A percentile compares a stretch with the other conserved stretches of the same genome.
Conservation (phyloP, 2,113 vertebrate species). For the Bungarus multicinctus region DNA sequence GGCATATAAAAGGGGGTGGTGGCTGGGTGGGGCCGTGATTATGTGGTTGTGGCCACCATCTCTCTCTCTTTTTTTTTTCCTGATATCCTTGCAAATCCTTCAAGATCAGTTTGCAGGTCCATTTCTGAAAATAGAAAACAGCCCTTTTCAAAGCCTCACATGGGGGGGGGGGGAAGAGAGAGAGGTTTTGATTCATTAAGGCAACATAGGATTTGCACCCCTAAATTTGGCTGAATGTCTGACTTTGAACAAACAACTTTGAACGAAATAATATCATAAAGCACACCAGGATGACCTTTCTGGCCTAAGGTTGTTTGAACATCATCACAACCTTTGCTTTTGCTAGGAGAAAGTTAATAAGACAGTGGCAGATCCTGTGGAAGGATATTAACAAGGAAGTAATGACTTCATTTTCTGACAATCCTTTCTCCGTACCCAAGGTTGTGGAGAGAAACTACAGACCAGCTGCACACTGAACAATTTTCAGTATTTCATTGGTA, state of each 20-base stretch:
- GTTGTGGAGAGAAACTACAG: neutral
- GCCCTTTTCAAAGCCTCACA: neutral
- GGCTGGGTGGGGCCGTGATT: neutral
- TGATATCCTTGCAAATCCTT: neutral
- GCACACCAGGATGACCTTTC: neutral
- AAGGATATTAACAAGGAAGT: neutral
- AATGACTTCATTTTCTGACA: neutral
- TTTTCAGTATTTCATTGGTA: neutral
- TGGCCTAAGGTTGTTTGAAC: neutral
- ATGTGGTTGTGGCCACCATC: neutral
- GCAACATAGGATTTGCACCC: neutral
- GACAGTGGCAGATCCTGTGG: neutral
- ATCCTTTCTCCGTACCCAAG: neutral
- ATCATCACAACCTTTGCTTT: neutral
- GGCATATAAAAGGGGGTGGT: neutral
- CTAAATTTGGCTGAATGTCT: neutral
- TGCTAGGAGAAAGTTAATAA: neutral
- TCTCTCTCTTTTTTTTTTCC: neutral
- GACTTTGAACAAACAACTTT: neutral
- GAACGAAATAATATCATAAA: neutral
- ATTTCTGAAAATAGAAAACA: neutral
- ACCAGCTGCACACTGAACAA: neutral
- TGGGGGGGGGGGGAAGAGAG: fast-evolving
- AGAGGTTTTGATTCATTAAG: neutral
- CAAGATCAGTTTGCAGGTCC: neutral